These are phyloP conservation scores for Clarias fuscus DNA, from an alignment of 2,797 vertebrate genomes.

Conservation along the genomic window DNA sequence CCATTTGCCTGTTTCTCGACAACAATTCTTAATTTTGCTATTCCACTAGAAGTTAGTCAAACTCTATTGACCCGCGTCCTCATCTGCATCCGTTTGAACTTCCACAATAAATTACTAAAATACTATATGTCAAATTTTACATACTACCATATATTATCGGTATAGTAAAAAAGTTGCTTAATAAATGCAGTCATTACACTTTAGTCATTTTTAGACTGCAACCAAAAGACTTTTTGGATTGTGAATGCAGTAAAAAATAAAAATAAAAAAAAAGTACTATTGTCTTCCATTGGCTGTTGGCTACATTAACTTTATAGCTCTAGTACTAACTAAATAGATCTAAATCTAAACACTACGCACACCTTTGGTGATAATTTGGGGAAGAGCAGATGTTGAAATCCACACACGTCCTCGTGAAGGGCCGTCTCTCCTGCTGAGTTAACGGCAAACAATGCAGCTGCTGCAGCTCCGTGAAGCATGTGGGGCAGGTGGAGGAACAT, in stretches of 20 bases:
- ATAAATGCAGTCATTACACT: background rate
- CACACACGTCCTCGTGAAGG: background rate
- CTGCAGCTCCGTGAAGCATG: background rate
- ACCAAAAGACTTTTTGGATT: background rate
- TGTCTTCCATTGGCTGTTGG: background rate
- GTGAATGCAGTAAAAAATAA: background rate
- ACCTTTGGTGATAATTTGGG: background rate
- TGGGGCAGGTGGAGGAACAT: conserved; percentile 20
- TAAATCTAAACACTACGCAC: background rate
- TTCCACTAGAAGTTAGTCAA: no score
- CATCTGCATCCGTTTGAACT: no score
- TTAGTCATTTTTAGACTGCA: background rate
- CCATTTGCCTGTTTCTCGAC: no score
- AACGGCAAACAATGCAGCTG: background rate
- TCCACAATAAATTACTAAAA: no score
- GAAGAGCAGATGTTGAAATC: background rate
- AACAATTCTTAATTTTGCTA: no score
- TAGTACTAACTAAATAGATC: background rate
- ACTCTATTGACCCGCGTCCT: no score
- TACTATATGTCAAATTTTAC: background rate
- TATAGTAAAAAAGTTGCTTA: background rate
- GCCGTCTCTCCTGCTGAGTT: background rate
- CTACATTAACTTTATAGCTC: background rate
- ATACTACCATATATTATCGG: background rate
- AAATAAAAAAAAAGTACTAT: background rate